A percentile compares a stretch with the other conserved stretches of the same genome.
These are phyloP conservation scores for Metopolophium dirhodum DNA, from an alignment of 1,140 invertebrate genomes.

Conservation along the genomic window DNA sequence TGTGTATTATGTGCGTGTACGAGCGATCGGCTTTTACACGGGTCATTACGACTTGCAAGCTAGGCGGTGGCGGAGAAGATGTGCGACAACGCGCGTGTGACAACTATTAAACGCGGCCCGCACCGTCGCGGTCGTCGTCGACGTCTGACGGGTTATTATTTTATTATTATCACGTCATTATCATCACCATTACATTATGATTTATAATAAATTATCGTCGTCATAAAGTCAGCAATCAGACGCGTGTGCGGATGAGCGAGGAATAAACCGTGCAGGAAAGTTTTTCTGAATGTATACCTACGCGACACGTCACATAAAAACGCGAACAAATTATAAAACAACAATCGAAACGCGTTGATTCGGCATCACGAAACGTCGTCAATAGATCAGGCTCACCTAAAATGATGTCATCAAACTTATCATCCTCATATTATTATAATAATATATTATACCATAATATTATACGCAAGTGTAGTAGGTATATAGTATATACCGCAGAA, in stretches of 20 bases:
- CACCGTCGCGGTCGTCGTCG: not conserved
- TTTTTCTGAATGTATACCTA: too few relatives aligned
- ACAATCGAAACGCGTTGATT: not conserved
- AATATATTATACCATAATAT: too few relatives aligned
- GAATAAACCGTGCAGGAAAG: not conserved
- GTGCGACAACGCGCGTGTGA: constrained; percentile 2
- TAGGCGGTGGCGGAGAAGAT: not conserved
- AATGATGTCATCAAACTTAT: not conserved
- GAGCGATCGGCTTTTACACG: not conserved
- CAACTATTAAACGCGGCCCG: not conserved
- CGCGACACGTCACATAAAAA: too few relatives aligned
- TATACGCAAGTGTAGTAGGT: not conserved
- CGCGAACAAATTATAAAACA: too few relatives aligned
- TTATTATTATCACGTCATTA: not conserved
- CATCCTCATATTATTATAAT: too few relatives aligned
- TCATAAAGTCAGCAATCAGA: not conserved
- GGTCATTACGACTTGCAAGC: not conserved
- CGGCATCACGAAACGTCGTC: not conserved
- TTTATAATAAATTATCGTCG: not conserved
- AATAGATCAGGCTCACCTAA: not conserved
- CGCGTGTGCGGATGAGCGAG: not conserved
- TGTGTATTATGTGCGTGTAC: not conserved
- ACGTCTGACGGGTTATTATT: constrained; percentile 5
- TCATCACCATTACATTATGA: not conserved
- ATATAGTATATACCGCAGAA: too few relatives aligned